A percentile compares a stretch with the other conserved stretches of the same genome.
phyloP scores from a whole-genome alignment of 2,113 vertebrate genomes.

The Cyanoramphus novaezelandiae region DNA sequence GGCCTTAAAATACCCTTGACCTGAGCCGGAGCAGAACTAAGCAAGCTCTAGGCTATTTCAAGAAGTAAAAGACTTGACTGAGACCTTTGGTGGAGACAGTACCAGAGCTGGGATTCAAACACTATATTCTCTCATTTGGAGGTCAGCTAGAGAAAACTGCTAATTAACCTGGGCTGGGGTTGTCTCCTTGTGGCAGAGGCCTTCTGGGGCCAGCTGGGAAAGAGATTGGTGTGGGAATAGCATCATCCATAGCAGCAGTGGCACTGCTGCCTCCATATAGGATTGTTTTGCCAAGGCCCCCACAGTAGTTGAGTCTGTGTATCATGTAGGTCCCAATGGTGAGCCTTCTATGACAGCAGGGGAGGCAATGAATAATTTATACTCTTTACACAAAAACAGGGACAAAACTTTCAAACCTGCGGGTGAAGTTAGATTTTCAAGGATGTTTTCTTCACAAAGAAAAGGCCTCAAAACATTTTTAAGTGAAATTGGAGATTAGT shows the following conservation, averaged over 20 bases:
- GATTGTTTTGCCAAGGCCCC: background rate
- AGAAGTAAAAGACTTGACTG: background rate
- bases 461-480: conserved; percentile 40
- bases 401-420: conserved; percentile 50
- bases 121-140: background rate
- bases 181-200: conserved; percentile 9
- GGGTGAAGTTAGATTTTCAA: conserved; percentile 2
- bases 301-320: background rate
- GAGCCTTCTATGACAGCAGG: background rate
- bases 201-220: background rate
- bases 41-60: conserved; percentile 23
- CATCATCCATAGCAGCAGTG: background rate
- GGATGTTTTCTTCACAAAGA: conserved; percentile 44
- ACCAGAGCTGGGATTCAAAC: conserved; percentile 8
- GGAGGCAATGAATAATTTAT: conserved; percentile 31
- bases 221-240: background rate
- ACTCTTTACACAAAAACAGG: conserved; percentile 25
- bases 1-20: background rate
- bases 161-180: background rate
- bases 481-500: conserved; percentile 40
- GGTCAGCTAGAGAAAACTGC: conserved; percentile 6
- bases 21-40: background rate
- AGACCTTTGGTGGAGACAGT: background rate
- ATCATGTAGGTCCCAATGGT: background rate
- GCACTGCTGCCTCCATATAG: background rate